Evolutionary conservation across 1,140 invertebrate species (phyloP).

Genomic region (Drosophila albomicans): DNA sequence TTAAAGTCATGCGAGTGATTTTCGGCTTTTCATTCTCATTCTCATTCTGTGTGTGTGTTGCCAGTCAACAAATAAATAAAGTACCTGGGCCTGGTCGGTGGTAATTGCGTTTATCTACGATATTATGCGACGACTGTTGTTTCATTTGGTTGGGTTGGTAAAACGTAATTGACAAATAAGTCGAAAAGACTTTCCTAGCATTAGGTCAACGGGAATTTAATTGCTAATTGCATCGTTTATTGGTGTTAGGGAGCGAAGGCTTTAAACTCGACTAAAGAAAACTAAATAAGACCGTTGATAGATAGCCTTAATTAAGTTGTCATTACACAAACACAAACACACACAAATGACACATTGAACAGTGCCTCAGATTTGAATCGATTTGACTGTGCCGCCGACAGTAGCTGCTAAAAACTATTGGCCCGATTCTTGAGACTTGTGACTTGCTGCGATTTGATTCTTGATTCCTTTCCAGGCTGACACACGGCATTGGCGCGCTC

Average conservation of each 20-base stretch:
- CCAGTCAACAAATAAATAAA: constrained; percentile 61
- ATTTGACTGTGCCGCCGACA: neutral
- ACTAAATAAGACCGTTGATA: constrained; percentile 66
- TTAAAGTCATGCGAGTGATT: constrained; percentile 83
- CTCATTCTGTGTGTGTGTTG: constrained; percentile 8
- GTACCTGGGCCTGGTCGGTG: neutral
- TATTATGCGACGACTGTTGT: constrained; percentile 6
- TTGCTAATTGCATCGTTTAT: constrained; percentile 81
- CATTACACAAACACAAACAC: constrained; percentile 18
- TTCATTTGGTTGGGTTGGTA: neutral
- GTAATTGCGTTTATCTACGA: constrained; percentile 73
- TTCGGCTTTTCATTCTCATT: constrained; percentile 32
- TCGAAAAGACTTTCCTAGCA: constrained; percentile 68
- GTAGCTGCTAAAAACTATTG: constrained; percentile 25
- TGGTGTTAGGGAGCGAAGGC: neutral
- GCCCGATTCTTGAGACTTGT: neutral
- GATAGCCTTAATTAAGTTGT: constrained; percentile 79
- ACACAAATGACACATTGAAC: constrained; percentile 17
- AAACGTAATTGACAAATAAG: constrained; percentile 79
- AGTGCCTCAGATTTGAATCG: neutral
- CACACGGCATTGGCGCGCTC: constrained; percentile 41
- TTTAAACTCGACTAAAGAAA: constrained; percentile 46
- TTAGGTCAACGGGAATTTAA: constrained; percentile 78
- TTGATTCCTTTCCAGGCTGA: constrained; percentile 4
- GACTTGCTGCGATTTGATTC: neutral